A percentile compares a stretch with the other conserved stretches of the same genome.
These are phyloP conservation scores for Tinea semifulvella DNA, from an alignment of 2,888 invertebrate genomes.

Conservation along the genomic window DNA sequence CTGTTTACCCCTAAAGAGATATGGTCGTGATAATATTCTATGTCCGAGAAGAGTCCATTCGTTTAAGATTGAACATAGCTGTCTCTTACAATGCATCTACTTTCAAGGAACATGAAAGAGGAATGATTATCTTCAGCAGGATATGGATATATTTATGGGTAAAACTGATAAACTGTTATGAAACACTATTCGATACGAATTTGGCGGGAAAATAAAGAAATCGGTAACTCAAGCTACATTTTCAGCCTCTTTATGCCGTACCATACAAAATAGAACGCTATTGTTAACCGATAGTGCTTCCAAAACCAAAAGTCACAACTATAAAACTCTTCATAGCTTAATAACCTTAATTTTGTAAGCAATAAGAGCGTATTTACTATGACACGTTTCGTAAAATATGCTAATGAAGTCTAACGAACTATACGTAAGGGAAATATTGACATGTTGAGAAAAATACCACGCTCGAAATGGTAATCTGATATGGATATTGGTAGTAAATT, in stretches of 20 bases:
- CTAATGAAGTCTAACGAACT: constrained; percentile 10
- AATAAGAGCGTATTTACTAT: neutral
- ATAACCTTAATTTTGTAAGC: neutral
- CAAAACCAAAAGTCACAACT: constrained; percentile 2
- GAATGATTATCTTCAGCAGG: too few species aligned
- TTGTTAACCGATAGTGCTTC: constrained; percentile 6
- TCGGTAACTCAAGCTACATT: constrained; percentile 2
- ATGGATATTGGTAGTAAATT: constrained; percentile 1
- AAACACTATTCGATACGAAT: too few species aligned
- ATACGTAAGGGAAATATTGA: constrained; percentile 9
- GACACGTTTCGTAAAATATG: neutral
- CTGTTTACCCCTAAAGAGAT: too few species aligned
- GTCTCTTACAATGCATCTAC: too few species aligned
- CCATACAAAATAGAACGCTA: constrained; percentile 9
- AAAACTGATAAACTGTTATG: too few species aligned
- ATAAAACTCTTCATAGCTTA: neutral
- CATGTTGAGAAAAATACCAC: constrained; percentile 8
- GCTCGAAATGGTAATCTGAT: constrained; percentile 1
- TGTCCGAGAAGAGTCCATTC: too few species aligned
- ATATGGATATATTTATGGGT: too few species aligned
- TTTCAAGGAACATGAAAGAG: too few species aligned
- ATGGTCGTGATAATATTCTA: too few species aligned
- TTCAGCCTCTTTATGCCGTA: constrained; percentile 8
- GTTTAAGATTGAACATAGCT: too few species aligned
- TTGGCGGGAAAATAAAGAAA: constrained; percentile 7